Evolutionary conservation across 2,113 vertebrate species (phyloP), one percentile per base, ranked within the genome.

Genomic region (Ranitomeya variabilis): DNA sequence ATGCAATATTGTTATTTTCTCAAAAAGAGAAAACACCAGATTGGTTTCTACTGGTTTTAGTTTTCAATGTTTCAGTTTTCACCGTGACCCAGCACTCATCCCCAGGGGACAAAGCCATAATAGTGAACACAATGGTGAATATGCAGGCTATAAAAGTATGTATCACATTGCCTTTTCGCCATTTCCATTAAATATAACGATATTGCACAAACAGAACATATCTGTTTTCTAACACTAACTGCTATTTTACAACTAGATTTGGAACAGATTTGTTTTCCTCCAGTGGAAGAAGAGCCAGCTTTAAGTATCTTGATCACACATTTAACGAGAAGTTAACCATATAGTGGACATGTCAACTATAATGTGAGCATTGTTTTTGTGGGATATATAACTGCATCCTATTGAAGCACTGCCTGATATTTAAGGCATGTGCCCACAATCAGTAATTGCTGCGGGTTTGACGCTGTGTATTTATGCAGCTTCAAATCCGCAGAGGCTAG

Each of bases 11-110:
- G 3, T 80, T 52, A 77, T 81, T 82, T 80, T 59, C 59, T 84
- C 55, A 69, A 71, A 83, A 84, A 83, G 88, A 78, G 77, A 76
- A 78, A 89, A 77, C 78, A n/a, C 85, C 82, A 54, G 13, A 86
- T n/a, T 69, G 59, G 45, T 62, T 81, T 66, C 55, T 89, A 51
- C 51, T 51, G 64, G 87, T 31, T 23, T 69, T 84, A 37, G 59
- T 82, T 90, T 80, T 16, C 51, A 31, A 15, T 59, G 51, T 82
- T 64, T 62, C 62, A 21, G 18, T n/a, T 66, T 55, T 87, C 60
- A 83, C 86, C 0, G 51, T 69, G 76, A 83, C 78, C 81, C 67
- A 14, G 59, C n/a, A 62, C 76, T 66, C 55, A 80, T 80, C 64
- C 66, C 12, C 9, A 13, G 16, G 14, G 18, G 71, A 59, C 82